Conservation (phyloP, 2,113 vertebrate species). For the Orycteropus afer region DNA sequence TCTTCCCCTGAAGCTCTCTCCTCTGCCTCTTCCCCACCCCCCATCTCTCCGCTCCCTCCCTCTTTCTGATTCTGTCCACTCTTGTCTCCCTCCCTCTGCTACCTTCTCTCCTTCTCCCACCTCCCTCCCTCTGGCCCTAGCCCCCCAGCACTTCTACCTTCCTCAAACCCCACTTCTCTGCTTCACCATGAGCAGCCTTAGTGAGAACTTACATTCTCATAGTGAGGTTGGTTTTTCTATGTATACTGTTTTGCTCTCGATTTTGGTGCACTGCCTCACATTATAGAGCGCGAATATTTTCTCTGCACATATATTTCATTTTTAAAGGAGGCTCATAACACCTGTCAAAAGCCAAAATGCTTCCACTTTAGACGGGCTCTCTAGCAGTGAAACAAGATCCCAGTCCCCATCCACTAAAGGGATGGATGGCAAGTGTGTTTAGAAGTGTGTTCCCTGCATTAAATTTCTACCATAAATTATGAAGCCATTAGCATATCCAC, state of each 20-base stretch:
- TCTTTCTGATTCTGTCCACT: not conserved
- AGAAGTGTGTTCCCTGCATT: constrained; percentile 74
- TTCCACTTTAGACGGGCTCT: constrained; percentile 73
- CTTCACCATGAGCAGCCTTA: not conserved
- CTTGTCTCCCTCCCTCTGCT: not conserved
- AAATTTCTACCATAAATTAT: constrained; percentile 80
- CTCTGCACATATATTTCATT: constrained; percentile 80
- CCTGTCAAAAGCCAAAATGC: constrained; percentile 75
- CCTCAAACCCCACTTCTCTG: constrained; percentile 60
- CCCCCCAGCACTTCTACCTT: constrained; percentile 58
- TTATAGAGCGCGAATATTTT: constrained; percentile 72
- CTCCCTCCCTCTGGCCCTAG: not conserved
- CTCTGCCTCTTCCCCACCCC: too few relatives aligned
- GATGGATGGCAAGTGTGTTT: constrained; percentile 75
- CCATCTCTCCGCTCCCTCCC: not conserved
- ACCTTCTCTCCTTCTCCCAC: not conserved
- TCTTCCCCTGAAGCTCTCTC: not conserved
- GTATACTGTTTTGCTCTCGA: constrained; percentile 77
- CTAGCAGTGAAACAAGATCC: constrained; percentile 75
- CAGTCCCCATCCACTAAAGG: constrained; percentile 62
- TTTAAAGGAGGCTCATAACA: constrained; percentile 80
- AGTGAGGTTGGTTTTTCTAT: constrained; percentile 69
- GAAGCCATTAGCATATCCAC: constrained; percentile 71
- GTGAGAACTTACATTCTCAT: constrained; percentile 46
- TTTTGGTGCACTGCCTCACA: constrained; percentile 69